Percentiles rank a stretch among this genome's conserved stretches.
These are phyloP conservation scores for Drosophila gaucha DNA, from an alignment of 2,888 invertebrate genomes.

Conservation along the genomic window DNA sequence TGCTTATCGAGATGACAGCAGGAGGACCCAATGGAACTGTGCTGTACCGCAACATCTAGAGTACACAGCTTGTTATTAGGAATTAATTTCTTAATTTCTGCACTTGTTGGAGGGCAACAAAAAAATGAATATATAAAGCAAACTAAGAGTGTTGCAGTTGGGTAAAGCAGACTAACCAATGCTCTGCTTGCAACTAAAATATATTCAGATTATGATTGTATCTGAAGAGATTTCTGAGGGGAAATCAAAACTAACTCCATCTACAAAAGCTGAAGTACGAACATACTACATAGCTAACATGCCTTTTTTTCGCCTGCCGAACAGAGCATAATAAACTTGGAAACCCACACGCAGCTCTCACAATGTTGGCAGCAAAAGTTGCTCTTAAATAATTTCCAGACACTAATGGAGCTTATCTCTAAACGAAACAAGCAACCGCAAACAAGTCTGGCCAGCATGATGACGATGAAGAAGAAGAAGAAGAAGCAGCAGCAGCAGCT, in stretches of 20 bases:
- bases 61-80: conserved; percentile 48
- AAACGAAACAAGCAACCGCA: conserved; percentile 83
- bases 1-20: conserved; percentile 82
- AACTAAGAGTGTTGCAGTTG: neutral
- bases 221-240: too few species aligned
- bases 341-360: conserved; percentile 45
- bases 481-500: conserved; percentile 7
- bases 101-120: conserved; percentile 31
- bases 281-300: neutral
- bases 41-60: conserved; percentile 8
- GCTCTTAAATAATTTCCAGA: conserved; percentile 83
- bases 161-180: neutral
- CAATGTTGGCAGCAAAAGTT: conserved; percentile 44
- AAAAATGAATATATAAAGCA: neutral
- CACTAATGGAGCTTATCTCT: conserved; percentile 85
- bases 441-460: conserved; percentile 61
- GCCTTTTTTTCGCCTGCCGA: neutral
- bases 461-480: conserved; percentile 2
- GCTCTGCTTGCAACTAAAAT: neutral
- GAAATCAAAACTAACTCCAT: too few species aligned
- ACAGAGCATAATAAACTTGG: conserved; percentile 4
- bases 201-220: too few species aligned
- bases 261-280: too few species aligned
- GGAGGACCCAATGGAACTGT: conserved; percentile 12
- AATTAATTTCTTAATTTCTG: conserved; percentile 73